Conservation (phyloP, 2,113 vertebrate genomes). For the Ceyx cyanopectus region DNA sequence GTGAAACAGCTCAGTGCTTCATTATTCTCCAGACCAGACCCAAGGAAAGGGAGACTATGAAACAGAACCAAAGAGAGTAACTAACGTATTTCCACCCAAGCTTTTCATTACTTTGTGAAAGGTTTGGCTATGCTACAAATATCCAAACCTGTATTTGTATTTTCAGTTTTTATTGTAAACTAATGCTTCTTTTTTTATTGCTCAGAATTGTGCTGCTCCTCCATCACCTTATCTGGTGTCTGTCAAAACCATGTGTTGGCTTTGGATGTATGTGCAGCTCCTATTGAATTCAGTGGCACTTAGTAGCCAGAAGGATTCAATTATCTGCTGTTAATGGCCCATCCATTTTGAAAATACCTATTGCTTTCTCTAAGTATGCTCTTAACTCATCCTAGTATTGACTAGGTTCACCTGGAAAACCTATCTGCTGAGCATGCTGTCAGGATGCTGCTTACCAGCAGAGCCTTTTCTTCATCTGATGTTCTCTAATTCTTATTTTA, state of each 20-base stretch:
- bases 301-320: slow-evolving; percentile 24
- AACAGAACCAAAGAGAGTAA: background rate
- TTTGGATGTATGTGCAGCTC: background rate
- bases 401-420: background rate
- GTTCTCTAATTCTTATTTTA: background rate
- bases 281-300: background rate
- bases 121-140: background rate
- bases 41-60: background rate
- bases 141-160: background rate
- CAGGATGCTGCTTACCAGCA: background rate
- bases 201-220: background rate
- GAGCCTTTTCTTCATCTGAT: background rate
- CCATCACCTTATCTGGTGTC: background rate
- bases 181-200: background rate
- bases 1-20: background rate
- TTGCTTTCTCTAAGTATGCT: slow-evolving; percentile 14
- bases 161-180: background rate
- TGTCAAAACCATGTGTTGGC: background rate
- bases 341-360: slow-evolving; percentile 42
- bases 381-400: slow-evolving; percentile 37
- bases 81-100: background rate
- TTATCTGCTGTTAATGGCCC: slow-evolving; percentile 20
- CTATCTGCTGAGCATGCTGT: background rate
- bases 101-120: background rate
- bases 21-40: background rate